Evolutionary conservation across 2,113 vertebrate species (phyloP).

Genomic region (Pelusios castaneus): DNA sequence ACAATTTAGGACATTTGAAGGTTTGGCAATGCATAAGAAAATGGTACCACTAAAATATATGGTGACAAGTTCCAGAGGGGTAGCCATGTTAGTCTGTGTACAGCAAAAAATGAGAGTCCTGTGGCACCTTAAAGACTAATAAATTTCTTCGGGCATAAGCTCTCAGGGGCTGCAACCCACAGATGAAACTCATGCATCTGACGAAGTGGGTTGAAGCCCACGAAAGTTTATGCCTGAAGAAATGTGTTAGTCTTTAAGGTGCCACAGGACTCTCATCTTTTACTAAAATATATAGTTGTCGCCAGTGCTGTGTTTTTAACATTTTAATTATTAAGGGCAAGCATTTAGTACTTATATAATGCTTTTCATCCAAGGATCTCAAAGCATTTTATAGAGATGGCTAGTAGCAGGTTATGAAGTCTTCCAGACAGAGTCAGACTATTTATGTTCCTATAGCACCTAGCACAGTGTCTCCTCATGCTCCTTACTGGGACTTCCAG

Average conservation of each 20-base stretch:
- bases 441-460: neutral
- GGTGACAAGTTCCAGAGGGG: too few relatives aligned
- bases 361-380: neutral
- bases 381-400: neutral
- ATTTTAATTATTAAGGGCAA: neutral
- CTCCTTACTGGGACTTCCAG: neutral
- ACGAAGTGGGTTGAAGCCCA: too few relatives aligned
- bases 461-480: neutral
- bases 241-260: too few relatives aligned
- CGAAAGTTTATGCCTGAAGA: too few relatives aligned
- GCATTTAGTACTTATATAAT: neutral
- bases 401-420: neutral
- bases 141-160: too few relatives aligned
- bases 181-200: too few relatives aligned
- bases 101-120: too few relatives aligned
- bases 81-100: too few relatives aligned
- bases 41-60: neutral
- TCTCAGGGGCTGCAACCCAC: too few relatives aligned
- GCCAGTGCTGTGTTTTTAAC: neutral
- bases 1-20: neutral
- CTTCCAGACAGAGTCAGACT: neutral
- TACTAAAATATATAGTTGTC: neutral
- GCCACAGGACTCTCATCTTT: too few relatives aligned
- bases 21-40: neutral
- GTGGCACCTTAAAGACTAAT: too few relatives aligned